Evolutionary conservation across 2,888 invertebrate species (phyloP), one percentile per base, ranked within the genome.

Genomic region (Panopea generosa): DNA sequence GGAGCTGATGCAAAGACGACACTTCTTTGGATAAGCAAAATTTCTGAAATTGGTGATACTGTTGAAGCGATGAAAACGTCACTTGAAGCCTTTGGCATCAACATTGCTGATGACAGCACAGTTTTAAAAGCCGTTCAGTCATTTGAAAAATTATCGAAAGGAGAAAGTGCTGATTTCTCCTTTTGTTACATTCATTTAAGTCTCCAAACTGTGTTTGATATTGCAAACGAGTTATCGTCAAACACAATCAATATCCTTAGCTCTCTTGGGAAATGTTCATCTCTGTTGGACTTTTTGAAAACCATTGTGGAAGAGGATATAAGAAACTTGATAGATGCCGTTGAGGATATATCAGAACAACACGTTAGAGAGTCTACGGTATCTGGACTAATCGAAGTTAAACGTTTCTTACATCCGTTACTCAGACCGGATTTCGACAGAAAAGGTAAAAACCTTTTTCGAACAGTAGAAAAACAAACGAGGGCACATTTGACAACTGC

Each of bases 321-420:
- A 1, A 66, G 86, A 45, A 84, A 85, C 55, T 65, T 84, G 0
- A 86, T 86, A 27, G 86, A 86, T 79, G 85, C 86, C n/a, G 85
- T 84, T 3, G 86, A 86, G 62, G 85, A 86, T 45, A 84, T 85
- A 38, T 84, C 86, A 9, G 86, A 86, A 33, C 81, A 84, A 29
- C 84, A 77, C 63, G 83, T 86, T 2, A 67, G 77, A 45, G 86
- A 86, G 66, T 82, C 83, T 3, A 84, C 86, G 9, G 85, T 86
- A 1, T 84, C 86, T 2, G 77, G 74, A 24, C 67, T 86, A 1
- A 84, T 86, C 20, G 82, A 83, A 59, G 76, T 84, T 0, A 83
- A 84, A 56, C 29, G 80, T 14, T 85, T 84, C 63, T 52, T 86
- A 0, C 66, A 70, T n/a, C 83, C 83, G 0, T 26, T 85, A 2